Conservation (phyloP, 2,797 vertebrate genomes). For the Nothura maculosa region DNA sequence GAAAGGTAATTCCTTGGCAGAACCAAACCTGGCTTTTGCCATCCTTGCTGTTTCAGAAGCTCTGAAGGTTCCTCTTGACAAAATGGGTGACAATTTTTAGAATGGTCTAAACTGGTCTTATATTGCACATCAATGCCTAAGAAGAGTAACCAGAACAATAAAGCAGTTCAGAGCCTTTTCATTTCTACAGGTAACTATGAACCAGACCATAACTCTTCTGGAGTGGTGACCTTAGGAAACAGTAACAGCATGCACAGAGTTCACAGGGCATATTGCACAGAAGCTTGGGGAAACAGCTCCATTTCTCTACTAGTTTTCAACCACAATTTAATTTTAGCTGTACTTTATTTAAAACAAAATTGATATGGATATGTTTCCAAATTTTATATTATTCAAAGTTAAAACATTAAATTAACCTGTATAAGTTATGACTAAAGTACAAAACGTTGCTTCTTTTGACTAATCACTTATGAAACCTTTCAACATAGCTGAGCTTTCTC, state of each 20-base stretch:
- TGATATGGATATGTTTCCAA: background rate
- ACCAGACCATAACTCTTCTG: background rate
- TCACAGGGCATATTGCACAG: background rate
- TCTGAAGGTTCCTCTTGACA: background rate
- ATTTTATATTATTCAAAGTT: background rate
- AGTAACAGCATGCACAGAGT: background rate
- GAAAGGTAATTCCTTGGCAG: constrained; percentile 38
- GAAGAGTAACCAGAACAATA: background rate
- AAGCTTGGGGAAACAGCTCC: background rate
- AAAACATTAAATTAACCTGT: background rate
- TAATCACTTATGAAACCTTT: background rate
- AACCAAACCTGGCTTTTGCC: background rate
- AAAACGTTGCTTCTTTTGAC: background rate
- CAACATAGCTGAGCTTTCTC: background rate
- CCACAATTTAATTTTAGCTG: background rate
- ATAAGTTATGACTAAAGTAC: background rate
- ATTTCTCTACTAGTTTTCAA: background rate
- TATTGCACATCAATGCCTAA: background rate
- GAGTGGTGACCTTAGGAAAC: background rate
- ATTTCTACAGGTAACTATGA: background rate
- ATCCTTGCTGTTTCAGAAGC: background rate
- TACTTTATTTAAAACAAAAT: background rate
- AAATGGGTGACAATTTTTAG: constrained; percentile 9
- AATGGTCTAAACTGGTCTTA: background rate
- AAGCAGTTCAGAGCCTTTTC: background rate